A percentile compares a stretch with the other conserved stretches of the same genome.
Evolutionary conservation across 1,140 invertebrate genomes (phyloP).

Genomic region (Lineus longissimus): DNA sequence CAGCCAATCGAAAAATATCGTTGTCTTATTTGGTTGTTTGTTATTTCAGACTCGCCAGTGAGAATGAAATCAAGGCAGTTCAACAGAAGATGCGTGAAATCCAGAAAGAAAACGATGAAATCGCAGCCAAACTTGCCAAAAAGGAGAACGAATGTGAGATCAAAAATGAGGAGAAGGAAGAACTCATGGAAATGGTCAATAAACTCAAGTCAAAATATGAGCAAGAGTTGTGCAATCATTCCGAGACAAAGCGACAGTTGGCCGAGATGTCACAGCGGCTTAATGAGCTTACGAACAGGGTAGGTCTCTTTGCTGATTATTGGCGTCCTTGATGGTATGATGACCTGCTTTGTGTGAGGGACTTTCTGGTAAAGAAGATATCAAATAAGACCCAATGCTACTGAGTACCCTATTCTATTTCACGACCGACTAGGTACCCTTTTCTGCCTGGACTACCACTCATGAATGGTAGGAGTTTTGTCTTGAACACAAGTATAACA

Average conservation of each 20-base stretch:
- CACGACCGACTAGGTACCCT: no score
- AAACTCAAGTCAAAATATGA: conserved; percentile 86
- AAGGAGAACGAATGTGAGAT: conserved; percentile 91
- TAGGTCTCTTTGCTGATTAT: conserved; percentile 20
- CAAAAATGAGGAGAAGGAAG: conserved; percentile 85
- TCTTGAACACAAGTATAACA: no score
- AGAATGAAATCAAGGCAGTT: conserved; percentile 85
- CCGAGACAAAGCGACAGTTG: conserved; percentile 77
- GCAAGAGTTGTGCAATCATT: conserved; percentile 71
- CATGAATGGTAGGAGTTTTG: no score
- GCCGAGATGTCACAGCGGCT: conserved; percentile 71
- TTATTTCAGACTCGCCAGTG: conserved; percentile 79
- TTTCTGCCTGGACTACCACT: no score
- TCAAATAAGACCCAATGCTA: no score
- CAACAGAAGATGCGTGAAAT: conserved; percentile 81
- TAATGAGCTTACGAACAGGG: conserved; percentile 66
- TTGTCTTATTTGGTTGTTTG: conserved; percentile 23
- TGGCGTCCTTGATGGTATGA: no score
- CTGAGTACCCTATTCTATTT: no score
- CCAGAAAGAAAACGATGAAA: conserved; percentile 82
- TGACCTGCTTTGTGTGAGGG: no score
- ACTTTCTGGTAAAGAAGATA: no score
- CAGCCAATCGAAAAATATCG: no score
- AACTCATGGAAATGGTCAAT: conserved; percentile 76
- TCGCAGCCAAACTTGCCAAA: conserved; percentile 78